Conservation (phyloP, 2,113 vertebrate species). For the Xenotilapia caudafasciata region DNA sequence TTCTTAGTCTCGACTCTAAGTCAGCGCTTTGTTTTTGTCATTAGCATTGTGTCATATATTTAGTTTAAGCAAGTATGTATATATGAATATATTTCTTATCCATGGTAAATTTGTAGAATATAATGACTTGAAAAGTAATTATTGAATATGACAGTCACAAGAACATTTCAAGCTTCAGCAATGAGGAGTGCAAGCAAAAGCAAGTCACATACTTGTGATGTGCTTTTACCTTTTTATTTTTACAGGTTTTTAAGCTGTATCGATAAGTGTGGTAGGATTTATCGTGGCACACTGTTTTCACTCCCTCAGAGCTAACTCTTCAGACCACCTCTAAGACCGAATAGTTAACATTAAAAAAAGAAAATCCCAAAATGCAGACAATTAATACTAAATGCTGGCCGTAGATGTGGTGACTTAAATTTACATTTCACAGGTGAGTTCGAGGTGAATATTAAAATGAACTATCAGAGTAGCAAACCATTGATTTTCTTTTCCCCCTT, state of each 20-base stretch:
- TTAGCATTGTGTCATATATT: not conserved
- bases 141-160: not conserved
- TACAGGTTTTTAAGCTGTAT: not conserved
- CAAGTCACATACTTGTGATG: not conserved
- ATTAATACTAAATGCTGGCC: not conserved
- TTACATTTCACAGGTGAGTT: not conserved
- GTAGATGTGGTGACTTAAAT: not conserved
- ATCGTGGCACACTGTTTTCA: not conserved
- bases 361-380: not conserved
- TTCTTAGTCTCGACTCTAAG: not conserved
- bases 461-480: not conserved
- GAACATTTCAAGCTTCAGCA: not conserved
- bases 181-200: not conserved
- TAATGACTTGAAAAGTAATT: not conserved
- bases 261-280: not conserved
- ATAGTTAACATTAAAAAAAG: not conserved
- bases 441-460: not conserved
- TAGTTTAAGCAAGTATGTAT: not conserved
- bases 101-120: not conserved
- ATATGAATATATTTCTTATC: not conserved
- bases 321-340: not conserved
- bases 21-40: not conserved
- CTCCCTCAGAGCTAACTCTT: not conserved
- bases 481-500: not conserved
- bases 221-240: not conserved